These are phyloP conservation scores for Nasua narica DNA, from an alignment of 2,797 vertebrate species.

Conservation along the genomic window DNA sequence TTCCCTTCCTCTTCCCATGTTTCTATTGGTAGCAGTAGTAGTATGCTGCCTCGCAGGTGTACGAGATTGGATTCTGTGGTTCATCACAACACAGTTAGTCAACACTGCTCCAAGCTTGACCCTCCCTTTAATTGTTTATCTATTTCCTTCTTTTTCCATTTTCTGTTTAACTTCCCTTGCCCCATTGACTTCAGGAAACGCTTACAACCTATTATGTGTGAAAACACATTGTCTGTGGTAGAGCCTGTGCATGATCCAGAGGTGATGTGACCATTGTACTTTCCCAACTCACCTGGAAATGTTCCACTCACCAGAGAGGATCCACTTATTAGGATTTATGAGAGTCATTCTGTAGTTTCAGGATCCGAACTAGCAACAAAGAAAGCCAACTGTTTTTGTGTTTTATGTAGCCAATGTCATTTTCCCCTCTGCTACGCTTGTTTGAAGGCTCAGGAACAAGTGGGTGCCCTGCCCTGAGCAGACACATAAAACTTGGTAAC, in stretches of 20 bases:
- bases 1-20: neutral
- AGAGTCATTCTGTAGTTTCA: neutral
- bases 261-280: no score
- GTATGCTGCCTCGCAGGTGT: neutral
- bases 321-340: neutral
- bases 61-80: neutral
- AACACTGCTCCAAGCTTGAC: neutral
- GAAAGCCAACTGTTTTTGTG: neutral
- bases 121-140: neutral
- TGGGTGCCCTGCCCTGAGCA: no score
- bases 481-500: neutral
- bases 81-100: neutral
- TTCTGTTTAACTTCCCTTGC: neutral
- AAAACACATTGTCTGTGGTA: neutral
- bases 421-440: neutral
- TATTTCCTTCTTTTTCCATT: neutral
- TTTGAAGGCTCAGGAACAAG: neutral
- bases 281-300: neutral
- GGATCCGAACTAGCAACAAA: neutral
- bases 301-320: fast-evolving
- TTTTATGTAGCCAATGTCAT: neutral
- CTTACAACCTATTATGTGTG: neutral
- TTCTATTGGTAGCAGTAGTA: neutral
- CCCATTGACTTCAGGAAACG: neutral
- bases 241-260: neutral